Conservation (phyloP, 2,888 invertebrate species). For the Troides helena region DNA sequence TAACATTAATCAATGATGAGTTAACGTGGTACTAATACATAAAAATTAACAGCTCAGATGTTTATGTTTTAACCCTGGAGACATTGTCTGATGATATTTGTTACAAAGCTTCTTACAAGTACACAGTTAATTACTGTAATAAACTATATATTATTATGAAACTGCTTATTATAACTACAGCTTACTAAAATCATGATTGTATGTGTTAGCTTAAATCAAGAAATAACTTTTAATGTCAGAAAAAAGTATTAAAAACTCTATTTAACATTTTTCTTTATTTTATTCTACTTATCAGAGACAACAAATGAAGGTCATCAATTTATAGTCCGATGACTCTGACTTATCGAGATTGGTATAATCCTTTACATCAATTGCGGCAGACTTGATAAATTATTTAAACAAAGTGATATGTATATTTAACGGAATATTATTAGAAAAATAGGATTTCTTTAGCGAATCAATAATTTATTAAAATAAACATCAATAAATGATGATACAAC, state of each 20-base stretch:
- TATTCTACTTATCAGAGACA: too few relatives aligned
- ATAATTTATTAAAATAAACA: neutral
- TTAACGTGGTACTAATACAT: slow-evolving; percentile 2
- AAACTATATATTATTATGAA: neutral
- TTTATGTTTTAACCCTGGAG: neutral
- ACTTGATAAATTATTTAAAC: too few relatives aligned
- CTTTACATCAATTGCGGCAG: too few relatives aligned
- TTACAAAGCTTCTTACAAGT: neutral
- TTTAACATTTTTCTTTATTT: too few relatives aligned
- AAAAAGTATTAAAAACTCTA: too few relatives aligned
- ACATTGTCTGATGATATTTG: neutral
- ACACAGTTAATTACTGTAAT: neutral
- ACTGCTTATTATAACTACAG: neutral
- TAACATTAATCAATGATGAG: slow-evolving; percentile 6
- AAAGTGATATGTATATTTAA: too few relatives aligned
- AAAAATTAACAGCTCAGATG: slow-evolving; percentile 14
- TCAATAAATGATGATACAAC: neutral
- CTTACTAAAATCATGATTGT: neutral
- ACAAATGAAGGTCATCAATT: too few relatives aligned
- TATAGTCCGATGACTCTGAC: too few relatives aligned
- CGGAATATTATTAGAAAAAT: neutral
- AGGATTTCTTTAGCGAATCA: neutral
- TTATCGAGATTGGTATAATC: neutral
- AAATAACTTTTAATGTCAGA: too few relatives aligned
- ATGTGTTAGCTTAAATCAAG: too few relatives aligned